phyloP scores from a whole-genome alignment of 2,888 invertebrate genomes.

The Embidobia sp. region DNA sequence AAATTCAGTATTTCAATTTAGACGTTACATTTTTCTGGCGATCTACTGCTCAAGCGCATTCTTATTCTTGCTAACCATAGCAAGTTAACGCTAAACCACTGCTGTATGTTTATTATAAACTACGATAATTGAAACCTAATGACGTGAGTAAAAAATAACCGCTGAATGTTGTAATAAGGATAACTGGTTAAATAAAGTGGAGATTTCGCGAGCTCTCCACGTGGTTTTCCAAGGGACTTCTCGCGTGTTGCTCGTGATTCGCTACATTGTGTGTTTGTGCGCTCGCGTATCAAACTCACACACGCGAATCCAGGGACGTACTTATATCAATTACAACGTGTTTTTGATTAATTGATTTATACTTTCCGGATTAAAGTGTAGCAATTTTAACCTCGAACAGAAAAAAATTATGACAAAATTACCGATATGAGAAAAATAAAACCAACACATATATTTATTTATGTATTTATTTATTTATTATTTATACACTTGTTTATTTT shows the following conservation, averaged over 20 bases:
- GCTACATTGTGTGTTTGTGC: conserved; percentile 8
- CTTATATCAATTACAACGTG: background rate
- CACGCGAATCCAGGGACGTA: conserved; percentile 20
- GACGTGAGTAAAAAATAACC: conserved; percentile 45
- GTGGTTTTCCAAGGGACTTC: conserved; percentile 28
- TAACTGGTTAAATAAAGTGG: conserved; percentile 39
- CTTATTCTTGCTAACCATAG: too few relatives aligned
- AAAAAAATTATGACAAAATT: too few relatives aligned
- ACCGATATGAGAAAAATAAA: too few relatives aligned
- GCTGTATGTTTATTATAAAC: conserved; percentile 14
- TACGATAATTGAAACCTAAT: conserved; percentile 46
- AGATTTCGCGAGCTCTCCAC: conserved; percentile 27
- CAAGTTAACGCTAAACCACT: too few relatives aligned
- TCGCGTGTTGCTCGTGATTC: background rate
- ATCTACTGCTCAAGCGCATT: too few relatives aligned
- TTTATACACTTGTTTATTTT: too few relatives aligned
- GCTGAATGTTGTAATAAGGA: conserved; percentile 31
- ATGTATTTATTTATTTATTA: too few relatives aligned
- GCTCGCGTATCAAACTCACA: conserved; percentile 16
- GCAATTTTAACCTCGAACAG: too few relatives aligned
- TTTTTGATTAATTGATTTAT: background rate
- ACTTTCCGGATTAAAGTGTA: too few relatives aligned
- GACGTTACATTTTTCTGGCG: too few relatives aligned
- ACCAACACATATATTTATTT: too few relatives aligned
- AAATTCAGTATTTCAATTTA: too few relatives aligned